phyloP scores from a whole-genome alignment of 1,140 invertebrate genomes.

The Dinoponera quadriceps region DNA sequence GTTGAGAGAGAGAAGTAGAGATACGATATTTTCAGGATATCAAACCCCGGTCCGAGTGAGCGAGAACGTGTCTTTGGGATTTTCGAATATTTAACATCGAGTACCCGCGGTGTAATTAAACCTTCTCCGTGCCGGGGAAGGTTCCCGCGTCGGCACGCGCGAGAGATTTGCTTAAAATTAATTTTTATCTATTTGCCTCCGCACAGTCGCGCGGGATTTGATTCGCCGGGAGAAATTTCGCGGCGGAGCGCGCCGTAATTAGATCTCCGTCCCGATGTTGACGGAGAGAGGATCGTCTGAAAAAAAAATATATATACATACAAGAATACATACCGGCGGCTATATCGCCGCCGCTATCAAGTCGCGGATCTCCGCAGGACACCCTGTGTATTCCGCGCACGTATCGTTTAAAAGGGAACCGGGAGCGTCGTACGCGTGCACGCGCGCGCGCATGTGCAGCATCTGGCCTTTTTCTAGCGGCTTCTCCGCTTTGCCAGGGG shows the following conservation, averaged over 20 bases:
- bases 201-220: neutral
- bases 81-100: slow-evolving; percentile 42
- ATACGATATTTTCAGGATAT: slow-evolving; percentile 13
- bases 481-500: slow-evolving; percentile 31
- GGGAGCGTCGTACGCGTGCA: slow-evolving; percentile 2
- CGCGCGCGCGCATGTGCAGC: neutral
- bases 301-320: too few species aligned
- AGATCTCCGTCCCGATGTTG: slow-evolving; percentile 36
- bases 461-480: slow-evolving; percentile 24
- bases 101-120: slow-evolving; percentile 30
- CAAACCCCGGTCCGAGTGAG: neutral
- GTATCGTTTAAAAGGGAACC: slow-evolving; percentile 57
- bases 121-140: neutral
- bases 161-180: slow-evolving; percentile 46
- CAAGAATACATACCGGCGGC: neutral
- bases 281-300: slow-evolving; percentile 42
- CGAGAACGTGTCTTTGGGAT: slow-evolving; percentile 18
- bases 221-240: slow-evolving; percentile 7
- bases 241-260: slow-evolving; percentile 28
- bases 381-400: slow-evolving; percentile 32
- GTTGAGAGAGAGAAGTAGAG: neutral
- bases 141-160: neutral
- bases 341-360: neutral
- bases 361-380: neutral
- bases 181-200: slow-evolving; percentile 33